A percentile compares a stretch with the other conserved stretches of the same genome.
phyloP scores from a whole-genome alignment of 2,113 vertebrate genomes.

The Polypterus senegalus region DNA sequence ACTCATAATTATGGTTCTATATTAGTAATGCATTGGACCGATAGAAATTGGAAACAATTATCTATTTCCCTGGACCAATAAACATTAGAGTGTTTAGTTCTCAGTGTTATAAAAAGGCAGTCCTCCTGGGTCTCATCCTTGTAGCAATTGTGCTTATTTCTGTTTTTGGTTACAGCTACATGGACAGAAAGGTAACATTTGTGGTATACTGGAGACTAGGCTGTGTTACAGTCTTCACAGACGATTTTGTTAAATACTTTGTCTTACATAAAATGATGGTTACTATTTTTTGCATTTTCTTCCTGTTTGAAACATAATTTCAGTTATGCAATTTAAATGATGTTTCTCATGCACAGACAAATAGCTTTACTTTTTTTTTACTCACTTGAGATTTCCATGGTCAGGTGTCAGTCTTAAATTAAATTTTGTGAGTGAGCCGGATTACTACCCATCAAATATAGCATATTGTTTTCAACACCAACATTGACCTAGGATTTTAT shows the following conservation, averaged over 20 bases:
- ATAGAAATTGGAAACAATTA: slow-evolving; percentile 5
- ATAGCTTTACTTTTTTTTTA: too few relatives aligned
- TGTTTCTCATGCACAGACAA: too few relatives aligned
- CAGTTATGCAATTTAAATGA: too few relatives aligned
- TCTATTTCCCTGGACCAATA: neutral
- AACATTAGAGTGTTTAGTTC: neutral
- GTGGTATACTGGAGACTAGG: slow-evolving; percentile 31
- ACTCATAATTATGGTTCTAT: slow-evolving; percentile 11
- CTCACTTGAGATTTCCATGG: too few relatives aligned
- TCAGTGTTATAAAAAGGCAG: neutral
- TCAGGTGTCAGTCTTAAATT: too few relatives aligned
- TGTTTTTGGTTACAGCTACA: slow-evolving; percentile 23
- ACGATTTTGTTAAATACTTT: neutral
- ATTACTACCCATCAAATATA: too few relatives aligned
- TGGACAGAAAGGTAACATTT: slow-evolving; percentile 21
- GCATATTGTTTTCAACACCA: too few relatives aligned
- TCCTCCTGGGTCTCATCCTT: slow-evolving; percentile 5
- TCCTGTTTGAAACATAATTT: too few relatives aligned
- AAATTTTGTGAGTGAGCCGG: too few relatives aligned
- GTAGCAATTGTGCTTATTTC: neutral
- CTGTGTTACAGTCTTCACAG: slow-evolving; percentile 21
- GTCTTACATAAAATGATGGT: too few relatives aligned
- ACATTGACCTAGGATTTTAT: too few relatives aligned
- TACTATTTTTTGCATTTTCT: too few relatives aligned
- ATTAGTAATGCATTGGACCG: slow-evolving; percentile 14